Conservation (phyloP, 2,888 invertebrate species). For the Caenorhabditis zanzibari region DNA sequence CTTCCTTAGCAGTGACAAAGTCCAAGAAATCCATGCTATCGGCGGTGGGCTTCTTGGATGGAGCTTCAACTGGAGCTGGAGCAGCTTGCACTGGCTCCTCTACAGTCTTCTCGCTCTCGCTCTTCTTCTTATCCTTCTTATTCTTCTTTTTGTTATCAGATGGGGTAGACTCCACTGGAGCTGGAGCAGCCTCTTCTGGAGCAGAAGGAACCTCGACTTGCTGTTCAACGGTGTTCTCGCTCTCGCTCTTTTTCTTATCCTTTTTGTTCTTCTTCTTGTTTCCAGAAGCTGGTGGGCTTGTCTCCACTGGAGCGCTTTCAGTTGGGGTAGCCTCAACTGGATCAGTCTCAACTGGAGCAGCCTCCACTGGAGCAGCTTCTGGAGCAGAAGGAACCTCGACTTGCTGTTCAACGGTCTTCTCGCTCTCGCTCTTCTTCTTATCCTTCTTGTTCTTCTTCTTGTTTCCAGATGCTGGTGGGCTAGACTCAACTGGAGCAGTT, state of each 20-base stretch:
- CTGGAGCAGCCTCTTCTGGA: slow-evolving; percentile 20
- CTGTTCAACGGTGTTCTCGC: slow-evolving; percentile 29
- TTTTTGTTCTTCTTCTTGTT: slow-evolving; percentile 41
- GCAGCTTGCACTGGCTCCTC: slow-evolving; percentile 13
- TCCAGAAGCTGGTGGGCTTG: slow-evolving; percentile 28
- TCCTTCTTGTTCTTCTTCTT: slow-evolving; percentile 42
- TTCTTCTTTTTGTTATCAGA: slow-evolving; percentile 38
- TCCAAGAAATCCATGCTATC: slow-evolving; percentile 48
- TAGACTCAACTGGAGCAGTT: slow-evolving; percentile 17
- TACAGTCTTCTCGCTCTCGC: background rate
- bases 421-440: slow-evolving; percentile 43
- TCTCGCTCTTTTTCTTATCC: slow-evolving; percentile 38
- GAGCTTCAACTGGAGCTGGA: slow-evolving; percentile 6
- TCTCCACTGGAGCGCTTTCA: slow-evolving; percentile 34
- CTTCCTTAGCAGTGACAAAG: slow-evolving; percentile 53
- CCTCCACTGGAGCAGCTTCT: slow-evolving; percentile 6
- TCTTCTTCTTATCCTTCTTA: slow-evolving; percentile 27
- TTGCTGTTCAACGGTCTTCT: slow-evolving; percentile 22
- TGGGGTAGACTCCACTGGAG: slow-evolving; percentile 36
- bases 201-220: background rate
- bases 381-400: slow-evolving; percentile 19
- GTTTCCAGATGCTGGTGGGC: slow-evolving; percentile 29
- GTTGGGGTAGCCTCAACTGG: background rate
- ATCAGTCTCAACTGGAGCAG: slow-evolving; percentile 17
- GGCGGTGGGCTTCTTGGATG: slow-evolving; percentile 39